phyloP scores from a whole-genome alignment of 37 sponge, comb jelly and placozoan genomes.

The Diacarnus erythraeanus region DNA sequence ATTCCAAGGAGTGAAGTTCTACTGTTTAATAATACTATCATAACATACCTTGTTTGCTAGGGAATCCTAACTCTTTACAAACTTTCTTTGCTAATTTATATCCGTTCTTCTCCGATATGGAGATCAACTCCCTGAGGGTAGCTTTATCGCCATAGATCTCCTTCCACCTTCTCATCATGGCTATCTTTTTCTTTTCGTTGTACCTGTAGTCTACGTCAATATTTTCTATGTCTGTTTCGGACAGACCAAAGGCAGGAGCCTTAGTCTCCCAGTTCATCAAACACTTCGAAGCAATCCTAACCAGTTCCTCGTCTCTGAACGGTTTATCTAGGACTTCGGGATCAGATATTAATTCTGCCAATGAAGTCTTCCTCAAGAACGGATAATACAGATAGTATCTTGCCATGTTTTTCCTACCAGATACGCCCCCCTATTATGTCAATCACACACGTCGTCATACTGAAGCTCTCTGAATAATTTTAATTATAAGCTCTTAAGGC shows the following conservation, averaged over 20 bases:
- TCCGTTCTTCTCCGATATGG: not conserved
- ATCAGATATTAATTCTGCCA: too few relatives aligned
- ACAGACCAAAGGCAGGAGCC: not conserved
- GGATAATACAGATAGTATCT: too few relatives aligned
- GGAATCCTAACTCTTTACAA: not conserved
- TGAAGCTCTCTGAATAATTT: too few relatives aligned
- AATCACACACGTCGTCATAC: too few relatives aligned
- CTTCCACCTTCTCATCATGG: not conserved
- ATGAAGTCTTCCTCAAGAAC: too few relatives aligned
- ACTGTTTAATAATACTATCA: too few relatives aligned
- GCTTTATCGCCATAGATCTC: not conserved
- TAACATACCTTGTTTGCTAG: too few relatives aligned
- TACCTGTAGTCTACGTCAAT: not conserved
- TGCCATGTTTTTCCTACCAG: too few relatives aligned
- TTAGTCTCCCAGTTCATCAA: not conserved
- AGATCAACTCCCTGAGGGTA: not conserved
- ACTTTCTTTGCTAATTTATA: not conserved
- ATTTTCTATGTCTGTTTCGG: not conserved
- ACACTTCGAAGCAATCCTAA: not conserved
- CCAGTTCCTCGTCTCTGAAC: not conserved
- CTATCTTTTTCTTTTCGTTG: not conserved
- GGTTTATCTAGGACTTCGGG: too few relatives aligned
- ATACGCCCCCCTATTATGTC: too few relatives aligned
- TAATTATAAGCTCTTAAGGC: too few relatives aligned
- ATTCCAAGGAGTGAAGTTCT: too few relatives aligned